Conservation (phyloP, 2,797 vertebrate species). For the Buceros bicornis region DNA sequence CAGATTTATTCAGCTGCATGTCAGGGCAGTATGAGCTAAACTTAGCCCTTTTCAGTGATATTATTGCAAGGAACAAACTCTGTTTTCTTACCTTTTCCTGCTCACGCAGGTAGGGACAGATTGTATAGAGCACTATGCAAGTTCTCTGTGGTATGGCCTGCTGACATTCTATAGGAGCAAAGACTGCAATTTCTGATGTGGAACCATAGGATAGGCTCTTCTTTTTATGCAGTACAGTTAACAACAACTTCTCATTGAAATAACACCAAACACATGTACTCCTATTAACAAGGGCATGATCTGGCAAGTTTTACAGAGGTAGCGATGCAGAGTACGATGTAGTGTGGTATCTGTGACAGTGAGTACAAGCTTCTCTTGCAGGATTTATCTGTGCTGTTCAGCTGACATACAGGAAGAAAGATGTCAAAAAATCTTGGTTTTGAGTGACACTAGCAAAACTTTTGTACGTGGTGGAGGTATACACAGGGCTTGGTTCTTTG, state of each 20-base stretch:
- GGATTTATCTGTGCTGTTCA: neutral
- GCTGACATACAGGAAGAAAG: neutral
- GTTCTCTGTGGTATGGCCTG: neutral
- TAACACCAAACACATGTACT: neutral
- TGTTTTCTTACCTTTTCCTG: neutral
- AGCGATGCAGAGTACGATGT: fast-evolving
- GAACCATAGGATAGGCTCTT: neutral
- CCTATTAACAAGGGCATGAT: neutral
- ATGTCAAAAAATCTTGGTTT: neutral
- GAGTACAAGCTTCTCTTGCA: neutral
- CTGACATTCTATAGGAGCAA: neutral
- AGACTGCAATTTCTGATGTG: neutral
- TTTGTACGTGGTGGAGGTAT: neutral
- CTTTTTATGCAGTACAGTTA: neutral
- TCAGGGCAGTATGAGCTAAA: neutral
- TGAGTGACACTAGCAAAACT: neutral
- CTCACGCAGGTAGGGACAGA: neutral
- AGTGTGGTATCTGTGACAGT: neutral
- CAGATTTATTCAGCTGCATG: neutral
- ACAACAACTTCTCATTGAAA: neutral
- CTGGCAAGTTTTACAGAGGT: neutral
- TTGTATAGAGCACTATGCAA: neutral
- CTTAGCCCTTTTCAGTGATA: neutral
- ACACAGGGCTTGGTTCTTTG: neutral
- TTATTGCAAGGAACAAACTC: neutral